Conservation (phyloP, 2,888 invertebrate species). For the Rhingia campestris region DNA sequence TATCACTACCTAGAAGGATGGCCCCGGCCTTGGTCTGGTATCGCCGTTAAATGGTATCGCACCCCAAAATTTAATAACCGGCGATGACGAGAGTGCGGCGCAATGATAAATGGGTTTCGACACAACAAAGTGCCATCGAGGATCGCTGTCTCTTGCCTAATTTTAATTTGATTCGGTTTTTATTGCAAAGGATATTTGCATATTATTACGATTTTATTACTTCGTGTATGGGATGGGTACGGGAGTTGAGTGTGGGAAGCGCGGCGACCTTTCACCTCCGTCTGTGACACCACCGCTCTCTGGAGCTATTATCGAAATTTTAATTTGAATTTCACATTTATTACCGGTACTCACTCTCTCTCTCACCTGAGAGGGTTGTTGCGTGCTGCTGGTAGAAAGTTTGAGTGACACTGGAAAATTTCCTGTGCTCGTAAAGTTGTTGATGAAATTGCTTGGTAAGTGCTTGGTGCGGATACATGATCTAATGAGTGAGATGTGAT, state of each 20-base stretch:
- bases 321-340: slow-evolving; percentile 71
- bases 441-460: slow-evolving; percentile 37
- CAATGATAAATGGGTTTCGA: slow-evolving; percentile 69
- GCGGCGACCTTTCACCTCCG: slow-evolving; percentile 56
- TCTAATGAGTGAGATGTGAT: slow-evolving; percentile 48
- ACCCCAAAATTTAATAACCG: slow-evolving; percentile 70
- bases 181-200: slow-evolving; percentile 75
- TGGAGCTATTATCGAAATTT: slow-evolving; percentile 63
- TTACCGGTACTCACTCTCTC: slow-evolving; percentile 61
- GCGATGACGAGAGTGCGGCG: slow-evolving; percentile 55
- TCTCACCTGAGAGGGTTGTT: slow-evolving; percentile 68
- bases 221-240: slow-evolving; percentile 11
- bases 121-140: slow-evolving; percentile 59
- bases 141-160: slow-evolving; percentile 72
- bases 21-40: not conserved
- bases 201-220: slow-evolving; percentile 73
- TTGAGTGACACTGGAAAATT: slow-evolving; percentile 42
- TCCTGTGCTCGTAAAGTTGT: slow-evolving; percentile 46
- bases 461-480: slow-evolving; percentile 30
- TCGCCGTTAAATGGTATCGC: slow-evolving; percentile 40
- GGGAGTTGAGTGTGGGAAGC: slow-evolving; percentile 65
- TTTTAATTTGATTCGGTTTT: slow-evolving; percentile 76
- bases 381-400: slow-evolving; percentile 23
- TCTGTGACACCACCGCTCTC: not conserved
- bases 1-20: slow-evolving; percentile 64